Conservation (phyloP, 1,140 invertebrate genomes). For the Magallana angulata region DNA sequence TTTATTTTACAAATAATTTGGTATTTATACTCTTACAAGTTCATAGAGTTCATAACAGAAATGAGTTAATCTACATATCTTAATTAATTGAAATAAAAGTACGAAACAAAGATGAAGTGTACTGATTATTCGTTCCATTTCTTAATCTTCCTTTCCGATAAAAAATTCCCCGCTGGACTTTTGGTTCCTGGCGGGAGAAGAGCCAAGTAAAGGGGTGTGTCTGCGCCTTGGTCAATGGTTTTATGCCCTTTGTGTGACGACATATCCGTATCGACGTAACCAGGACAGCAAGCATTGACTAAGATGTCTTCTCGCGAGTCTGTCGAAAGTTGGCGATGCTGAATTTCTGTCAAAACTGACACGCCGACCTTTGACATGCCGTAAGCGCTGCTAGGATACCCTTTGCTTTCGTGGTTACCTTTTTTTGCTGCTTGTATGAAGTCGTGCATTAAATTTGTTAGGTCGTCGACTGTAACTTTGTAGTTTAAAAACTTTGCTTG, state of each 20-base stretch:
- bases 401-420: conserved; percentile 80
- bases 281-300: conserved; percentile 83
- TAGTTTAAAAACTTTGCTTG: conserved; percentile 75
- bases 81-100: too few species aligned
- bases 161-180: conserved; percentile 78
- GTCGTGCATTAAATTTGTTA: conserved; percentile 81
- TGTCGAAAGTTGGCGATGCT: conserved; percentile 83
- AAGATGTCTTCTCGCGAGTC: conserved; percentile 82
- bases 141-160: conserved; percentile 64
- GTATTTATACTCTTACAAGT: too few species aligned
- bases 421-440: conserved; percentile 81
- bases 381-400: conserved; percentile 85
- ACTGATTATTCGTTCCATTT: conserved; percentile 37
- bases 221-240: conserved; percentile 84
- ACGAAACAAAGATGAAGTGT: neutral
- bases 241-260: conserved; percentile 84
- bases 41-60: too few species aligned
- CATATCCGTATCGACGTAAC: conserved; percentile 89
- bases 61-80: too few species aligned
- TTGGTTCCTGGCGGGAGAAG: conserved; percentile 77
- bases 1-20: too few species aligned
- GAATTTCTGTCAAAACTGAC: conserved; percentile 83
- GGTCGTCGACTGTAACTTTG: conserved; percentile 81
- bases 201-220: conserved; percentile 79
- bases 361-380: conserved; percentile 85